Evolutionary conservation across 2,113 vertebrate species (phyloP).

Genomic region (Columba janthina): DNA sequence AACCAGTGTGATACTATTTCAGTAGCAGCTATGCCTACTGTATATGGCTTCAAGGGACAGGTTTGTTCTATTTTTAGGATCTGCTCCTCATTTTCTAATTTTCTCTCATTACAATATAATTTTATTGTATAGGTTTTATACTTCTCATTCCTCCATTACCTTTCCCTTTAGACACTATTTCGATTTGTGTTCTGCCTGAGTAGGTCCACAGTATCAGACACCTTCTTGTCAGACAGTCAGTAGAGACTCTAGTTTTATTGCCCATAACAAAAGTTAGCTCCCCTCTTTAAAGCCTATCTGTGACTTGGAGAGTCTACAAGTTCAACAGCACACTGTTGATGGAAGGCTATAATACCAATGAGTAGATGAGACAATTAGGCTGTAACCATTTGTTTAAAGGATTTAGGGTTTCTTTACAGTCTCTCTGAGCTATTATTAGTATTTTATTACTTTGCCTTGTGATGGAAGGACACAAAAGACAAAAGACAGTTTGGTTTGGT

Average conservation of each 20-base stretch:
- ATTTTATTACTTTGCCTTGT: constrained; percentile 67
- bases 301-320: constrained; percentile 63
- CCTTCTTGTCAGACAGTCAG: constrained; percentile 66
- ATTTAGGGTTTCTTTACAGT: constrained; percentile 71
- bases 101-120: constrained; percentile 47
- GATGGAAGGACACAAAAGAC: constrained; percentile 67
- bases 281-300: constrained; percentile 73
- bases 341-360: constrained; percentile 56
- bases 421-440: constrained; percentile 47
- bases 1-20: neutral
- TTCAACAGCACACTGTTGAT: constrained; percentile 67
- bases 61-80: constrained; percentile 27
- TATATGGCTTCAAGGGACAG: neutral
- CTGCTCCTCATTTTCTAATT: constrained; percentile 61
- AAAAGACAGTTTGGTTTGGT: constrained; percentile 38
- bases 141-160: constrained; percentile 13
- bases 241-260: constrained; percentile 75
- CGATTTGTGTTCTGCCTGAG: constrained; percentile 71
- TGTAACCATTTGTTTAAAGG: constrained; percentile 79
- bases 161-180: constrained; percentile 73
- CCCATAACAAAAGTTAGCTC: constrained; percentile 75
- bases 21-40: neutral
- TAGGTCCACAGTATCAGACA: constrained; percentile 46
- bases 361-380: constrained; percentile 78
- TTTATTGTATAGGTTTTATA: constrained; percentile 61